Base-by-base conservation (phyloP, 2,113 vertebrate species). In the Corydoras maculifer region DNA sequence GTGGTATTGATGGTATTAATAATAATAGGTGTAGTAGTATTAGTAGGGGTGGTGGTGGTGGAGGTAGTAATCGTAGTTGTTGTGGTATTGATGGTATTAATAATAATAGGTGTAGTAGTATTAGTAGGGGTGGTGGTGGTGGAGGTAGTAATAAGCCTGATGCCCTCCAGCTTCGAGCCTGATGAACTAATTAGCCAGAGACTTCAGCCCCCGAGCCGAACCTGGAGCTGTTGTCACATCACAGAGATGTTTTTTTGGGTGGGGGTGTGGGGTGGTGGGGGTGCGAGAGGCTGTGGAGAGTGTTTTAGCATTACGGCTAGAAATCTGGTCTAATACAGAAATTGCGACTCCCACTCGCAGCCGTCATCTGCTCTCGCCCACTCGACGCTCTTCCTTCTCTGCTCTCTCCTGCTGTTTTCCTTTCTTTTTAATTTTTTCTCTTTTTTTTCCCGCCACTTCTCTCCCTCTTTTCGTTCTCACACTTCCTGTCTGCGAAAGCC, bases 111-210 rank as follows among this genome's bases (percentile, higher is more conserved):
- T 43, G 35, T 5, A 43, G 35, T 43, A 43, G 18, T 25, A 43
- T 5, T 43, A 43, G 18, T 43, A 5, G 35, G 4, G 4, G 35
- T 43, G 7, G 35, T 43, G 7, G 35, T 43, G 35, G 7, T 43
- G 35, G 4, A 5, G 35, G 35, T 43, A 8, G 2, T 25, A 25
- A 25, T 25, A 25, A 25, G 18, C 18, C 18, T 25, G 18, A 25
- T 25, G 18, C 18, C 18, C 59, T 49, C 13, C 9, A 58, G 75
- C 30, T 64, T 75, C 73, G 29, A 70, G 61, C 67, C 62, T 67
- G 68, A 60, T 74, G 75, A 69, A 58, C 55, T 74, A 72, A 82
- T 82, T 76, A 77, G 62, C 71, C 58, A 51, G 68, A 79, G 58
- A 59, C 59, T 65, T 74, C 51, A 67, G 65, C 60, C 65, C 49